Base-by-base conservation (phyloP, 2,888 invertebrate species). In the Alcis repandata region DNA sequence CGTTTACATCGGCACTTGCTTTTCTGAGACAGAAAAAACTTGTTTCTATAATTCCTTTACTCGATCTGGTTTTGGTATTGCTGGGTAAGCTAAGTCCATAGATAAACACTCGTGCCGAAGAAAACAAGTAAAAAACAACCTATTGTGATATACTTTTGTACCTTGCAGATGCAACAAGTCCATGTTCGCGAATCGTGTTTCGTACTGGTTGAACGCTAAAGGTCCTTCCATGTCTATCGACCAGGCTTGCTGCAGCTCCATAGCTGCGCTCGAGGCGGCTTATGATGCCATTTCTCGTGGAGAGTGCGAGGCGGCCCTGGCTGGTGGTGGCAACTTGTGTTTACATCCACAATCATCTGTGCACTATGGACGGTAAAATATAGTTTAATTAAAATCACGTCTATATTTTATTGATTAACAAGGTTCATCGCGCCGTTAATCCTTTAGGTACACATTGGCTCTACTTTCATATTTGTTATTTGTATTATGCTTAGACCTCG, bases 11-110 rank as follows among this genome's bases (percentile, higher is more conserved):
- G 79, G 75, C 4, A 57, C 92, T 58, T 93, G 94, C 71, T 91
- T 90, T 52, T 94, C 94, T 3, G 95, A 95, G 77, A 88, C 94
- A 10, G 94, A 94, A 70, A 94, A 94, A 59, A 91, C 89, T 3
- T 89, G 93, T 80, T 71, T 73, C 11, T 72, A 70, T 41, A 51
- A n/a, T 4, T 15, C 32, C 0, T 11, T 1, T n/a, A 40, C 43
- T n/a, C 65, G 13, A 22, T 33, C 38, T 4, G 70, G 72, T 9
- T 64, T 69, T 11, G 69, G 64, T 40, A 63, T 49, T 11, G 17
- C 49, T 1, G 49, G 49, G 49, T 49, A 49, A 49, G 33, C 15
- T 33, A 6, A 22, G n/a, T n/a, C n/a, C n/a, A n/a, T n/a, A n/a
- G n/a, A n/a, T n/a, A n/a, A n/a, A n/a, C n/a, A n/a, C n/a, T n/a